Evolutionary conservation across 2,113 vertebrate genomes (phyloP).

Genomic region (Psittacula cyanocephala): DNA sequence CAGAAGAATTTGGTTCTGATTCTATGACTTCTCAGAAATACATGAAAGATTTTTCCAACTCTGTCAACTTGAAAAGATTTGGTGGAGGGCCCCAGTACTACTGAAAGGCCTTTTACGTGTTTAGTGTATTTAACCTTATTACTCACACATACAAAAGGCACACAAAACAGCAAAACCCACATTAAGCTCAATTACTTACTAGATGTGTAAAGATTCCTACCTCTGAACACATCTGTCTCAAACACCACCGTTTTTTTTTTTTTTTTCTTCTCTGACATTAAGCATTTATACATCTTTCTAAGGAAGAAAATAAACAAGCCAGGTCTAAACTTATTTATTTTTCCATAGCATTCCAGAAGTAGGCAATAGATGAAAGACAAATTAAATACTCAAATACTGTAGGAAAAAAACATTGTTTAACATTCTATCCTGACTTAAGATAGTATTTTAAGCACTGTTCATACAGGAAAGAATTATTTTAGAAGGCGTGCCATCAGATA

Average conservation of each 20-base stretch:
- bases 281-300: neutral
- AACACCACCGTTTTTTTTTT: neutral
- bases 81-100: accelerated
- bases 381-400: neutral
- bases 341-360: neutral
- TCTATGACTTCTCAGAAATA: neutral
- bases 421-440: neutral
- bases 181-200: neutral
- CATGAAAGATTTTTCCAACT: neutral
- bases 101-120: neutral
- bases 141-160: neutral
- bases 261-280: neutral
- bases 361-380: neutral
- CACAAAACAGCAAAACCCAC: neutral
- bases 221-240: neutral
- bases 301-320: neutral
- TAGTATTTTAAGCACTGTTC: neutral
- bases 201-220: neutral
- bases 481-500: neutral
- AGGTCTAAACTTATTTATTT: neutral
- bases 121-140: neutral
- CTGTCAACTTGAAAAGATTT: neutral
- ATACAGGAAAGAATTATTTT: neutral
- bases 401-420: neutral
- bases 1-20: neutral